Conservation (phyloP, 2,888 invertebrate species). For the Myopa tessellatipennis region DNA sequence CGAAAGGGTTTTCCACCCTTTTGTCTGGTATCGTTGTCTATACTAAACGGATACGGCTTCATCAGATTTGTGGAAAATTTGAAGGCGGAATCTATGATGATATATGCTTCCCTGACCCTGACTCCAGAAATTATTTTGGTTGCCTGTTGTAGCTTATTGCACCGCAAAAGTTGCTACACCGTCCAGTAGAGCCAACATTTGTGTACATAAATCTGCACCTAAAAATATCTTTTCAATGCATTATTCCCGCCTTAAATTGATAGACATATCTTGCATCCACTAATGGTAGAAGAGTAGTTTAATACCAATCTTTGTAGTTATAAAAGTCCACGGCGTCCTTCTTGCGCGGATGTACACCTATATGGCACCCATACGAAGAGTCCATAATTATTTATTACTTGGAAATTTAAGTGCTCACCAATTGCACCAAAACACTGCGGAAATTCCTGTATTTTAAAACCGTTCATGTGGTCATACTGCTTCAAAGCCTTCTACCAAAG, state of each 20-base stretch:
- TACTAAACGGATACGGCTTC: no score
- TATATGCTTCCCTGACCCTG: no score
- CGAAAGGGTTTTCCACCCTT: no score
- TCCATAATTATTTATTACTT: neutral
- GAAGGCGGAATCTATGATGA: no score
- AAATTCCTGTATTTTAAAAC: neutral
- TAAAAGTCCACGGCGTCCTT: neutral
- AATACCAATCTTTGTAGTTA: neutral
- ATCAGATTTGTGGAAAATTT: no score
- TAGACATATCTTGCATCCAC: neutral
- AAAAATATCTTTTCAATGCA: slow-evolving; percentile 64
- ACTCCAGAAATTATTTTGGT: no score
- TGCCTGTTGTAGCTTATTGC: no score
- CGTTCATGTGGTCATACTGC: neutral
- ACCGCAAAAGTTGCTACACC: no score
- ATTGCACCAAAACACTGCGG: slow-evolving; percentile 5
- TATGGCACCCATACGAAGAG: neutral
- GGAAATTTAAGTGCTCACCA: neutral
- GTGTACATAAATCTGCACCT: neutral
- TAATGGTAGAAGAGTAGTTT: neutral
- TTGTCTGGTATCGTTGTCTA: no score
- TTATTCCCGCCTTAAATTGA: neutral
- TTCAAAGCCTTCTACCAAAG: no score
- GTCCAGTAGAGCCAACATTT: no score
- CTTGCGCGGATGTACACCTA: slow-evolving; percentile 3